A percentile compares a stretch with the other conserved stretches of the same genome.
These are phyloP conservation scores for Echinops telfairi DNA, from an alignment of 2,113 vertebrate species.

Conservation along the genomic window DNA sequence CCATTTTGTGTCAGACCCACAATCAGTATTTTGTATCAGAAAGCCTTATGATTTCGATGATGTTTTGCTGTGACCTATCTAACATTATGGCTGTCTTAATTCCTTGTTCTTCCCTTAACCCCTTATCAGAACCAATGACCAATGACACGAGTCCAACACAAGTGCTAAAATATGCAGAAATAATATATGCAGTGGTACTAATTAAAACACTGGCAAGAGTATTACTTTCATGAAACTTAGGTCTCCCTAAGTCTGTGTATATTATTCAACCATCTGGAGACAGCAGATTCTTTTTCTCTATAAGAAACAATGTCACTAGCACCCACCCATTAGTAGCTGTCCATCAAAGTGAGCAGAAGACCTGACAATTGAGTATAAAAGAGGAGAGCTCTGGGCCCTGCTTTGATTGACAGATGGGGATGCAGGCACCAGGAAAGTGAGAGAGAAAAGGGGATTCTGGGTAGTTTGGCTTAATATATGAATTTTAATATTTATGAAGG, in stretches of 20 bases:
- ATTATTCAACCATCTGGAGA: neutral
- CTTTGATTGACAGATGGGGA: neutral
- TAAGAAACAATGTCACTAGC: neutral
- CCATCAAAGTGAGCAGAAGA: neutral
- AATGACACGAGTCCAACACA: neutral
- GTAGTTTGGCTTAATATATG: constrained; percentile 5
- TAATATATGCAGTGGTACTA: neutral
- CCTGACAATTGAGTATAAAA: neutral
- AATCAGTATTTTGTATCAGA: neutral
- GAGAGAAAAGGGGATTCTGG: neutral
- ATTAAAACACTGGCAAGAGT: constrained; percentile 17
- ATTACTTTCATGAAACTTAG: neutral
- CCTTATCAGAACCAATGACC: constrained; percentile 1
- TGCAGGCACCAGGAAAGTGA: neutral
- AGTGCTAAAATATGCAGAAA: constrained; percentile 9
- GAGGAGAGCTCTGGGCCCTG: neutral
- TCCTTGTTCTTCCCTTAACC: neutral
- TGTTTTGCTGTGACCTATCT: neutral
- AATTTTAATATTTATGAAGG: constrained; percentile 24
- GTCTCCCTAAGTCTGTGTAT: neutral
- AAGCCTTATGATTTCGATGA: neutral
- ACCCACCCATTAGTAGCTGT: neutral
- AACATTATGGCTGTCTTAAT: neutral
- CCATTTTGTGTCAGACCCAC: neutral
- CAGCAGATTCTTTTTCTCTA: neutral